Percentiles rank a stretch among this genome's conserved stretches.
These are phyloP conservation scores for Falco cherrug DNA, from an alignment of 2,797 vertebrate species.

Conservation along the genomic window DNA sequence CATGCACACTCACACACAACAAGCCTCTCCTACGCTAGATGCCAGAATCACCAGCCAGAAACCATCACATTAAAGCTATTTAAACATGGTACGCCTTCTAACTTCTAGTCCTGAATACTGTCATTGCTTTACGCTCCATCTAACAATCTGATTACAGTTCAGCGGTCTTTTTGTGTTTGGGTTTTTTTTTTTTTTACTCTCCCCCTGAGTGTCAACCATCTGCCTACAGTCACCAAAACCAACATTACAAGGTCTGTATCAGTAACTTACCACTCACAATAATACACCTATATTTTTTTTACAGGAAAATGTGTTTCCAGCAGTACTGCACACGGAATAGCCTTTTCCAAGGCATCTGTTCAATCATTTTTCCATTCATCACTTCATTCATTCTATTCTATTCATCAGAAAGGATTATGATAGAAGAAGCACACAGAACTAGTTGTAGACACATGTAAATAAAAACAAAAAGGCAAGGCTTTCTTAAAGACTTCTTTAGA, in stretches of 20 bases:
- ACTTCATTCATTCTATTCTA: not conserved
- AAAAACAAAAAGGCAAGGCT: not conserved
- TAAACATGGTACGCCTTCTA: not conserved
- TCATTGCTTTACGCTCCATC: constrained; percentile 45
- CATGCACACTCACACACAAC: not conserved
- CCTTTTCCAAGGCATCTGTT: not conserved
- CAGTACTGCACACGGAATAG: not conserved
- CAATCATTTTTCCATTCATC: not conserved
- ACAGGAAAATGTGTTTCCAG: not conserved
- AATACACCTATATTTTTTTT: not conserved
- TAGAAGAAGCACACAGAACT: not conserved
- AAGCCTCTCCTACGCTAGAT: not conserved
- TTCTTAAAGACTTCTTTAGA: not conserved
- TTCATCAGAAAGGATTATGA: not conserved
- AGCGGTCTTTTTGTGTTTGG: constrained; percentile 32
- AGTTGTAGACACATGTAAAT: not conserved
- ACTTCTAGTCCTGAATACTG: constrained; percentile 20
- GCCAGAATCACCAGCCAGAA: constrained; percentile 25
- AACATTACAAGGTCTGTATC: not conserved
- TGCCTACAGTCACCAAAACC: constrained; percentile 44
- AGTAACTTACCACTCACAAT: not conserved
- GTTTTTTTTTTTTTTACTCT: constrained; percentile 25
- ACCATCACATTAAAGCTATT: constrained; percentile 34
- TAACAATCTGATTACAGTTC: constrained; percentile 60
- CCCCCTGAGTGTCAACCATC: constrained; percentile 52